Evolutionary conservation across 2,888 invertebrate genomes (phyloP).

Genomic region (Caenorhabditis sp.): DNA sequence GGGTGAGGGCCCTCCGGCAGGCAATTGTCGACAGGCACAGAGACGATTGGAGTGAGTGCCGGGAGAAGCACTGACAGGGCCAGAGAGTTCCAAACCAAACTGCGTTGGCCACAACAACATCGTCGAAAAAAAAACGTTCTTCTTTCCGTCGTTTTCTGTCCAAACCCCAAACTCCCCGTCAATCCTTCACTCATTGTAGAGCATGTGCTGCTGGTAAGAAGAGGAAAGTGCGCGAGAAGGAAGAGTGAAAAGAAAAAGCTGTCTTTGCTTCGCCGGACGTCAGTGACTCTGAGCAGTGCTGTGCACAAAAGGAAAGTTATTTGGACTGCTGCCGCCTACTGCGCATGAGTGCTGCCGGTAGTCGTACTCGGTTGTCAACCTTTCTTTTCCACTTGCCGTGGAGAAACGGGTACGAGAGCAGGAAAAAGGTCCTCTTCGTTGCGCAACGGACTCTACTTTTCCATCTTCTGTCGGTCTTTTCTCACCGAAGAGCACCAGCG

Average conservation of each 20-base stretch:
- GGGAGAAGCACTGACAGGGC: conserved; percentile 27
- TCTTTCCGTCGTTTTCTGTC: conserved; percentile 10
- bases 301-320: conserved; percentile 47
- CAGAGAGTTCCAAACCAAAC: conserved; percentile 16
- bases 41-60: conserved; percentile 39
- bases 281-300: not conserved
- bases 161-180: not conserved
- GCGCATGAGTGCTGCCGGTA: conserved; percentile 46
- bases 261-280: conserved; percentile 3
- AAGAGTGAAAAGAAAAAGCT: conserved; percentile 17
- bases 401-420: conserved; percentile 17
- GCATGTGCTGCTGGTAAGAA: conserved; percentile 1
- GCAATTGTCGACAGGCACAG: conserved; percentile 54
- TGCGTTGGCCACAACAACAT: conserved; percentile 28
- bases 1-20: conserved; percentile 10
- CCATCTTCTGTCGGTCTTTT: conserved; percentile 57
- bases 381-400: conserved; percentile 18
- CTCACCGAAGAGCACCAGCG: conserved; percentile 60
- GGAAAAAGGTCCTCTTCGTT: conserved; percentile 42
- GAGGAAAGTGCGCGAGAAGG: conserved; percentile 8
- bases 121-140: conserved; percentile 28
- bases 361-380: conserved; percentile 58
- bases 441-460: conserved; percentile 51
- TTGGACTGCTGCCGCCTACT: conserved; percentile 16
- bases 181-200: conserved; percentile 7